Percentiles rank a stretch among this genome's conserved stretches.
These are phyloP conservation scores for Lophura nycthemera DNA, from an alignment of 2,113 vertebrate genomes.

Conservation along the genomic window DNA sequence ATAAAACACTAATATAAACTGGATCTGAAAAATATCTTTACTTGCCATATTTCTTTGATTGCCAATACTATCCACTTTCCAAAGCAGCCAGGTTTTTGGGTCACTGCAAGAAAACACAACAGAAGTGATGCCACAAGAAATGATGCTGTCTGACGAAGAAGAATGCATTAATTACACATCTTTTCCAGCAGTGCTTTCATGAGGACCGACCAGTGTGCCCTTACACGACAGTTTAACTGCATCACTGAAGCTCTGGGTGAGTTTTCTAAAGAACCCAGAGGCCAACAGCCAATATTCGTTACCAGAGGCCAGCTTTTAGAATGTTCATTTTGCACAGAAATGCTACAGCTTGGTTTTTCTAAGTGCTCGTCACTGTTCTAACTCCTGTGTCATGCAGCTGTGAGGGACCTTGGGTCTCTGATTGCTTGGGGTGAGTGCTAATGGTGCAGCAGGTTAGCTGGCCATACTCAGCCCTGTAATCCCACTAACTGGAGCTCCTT, in stretches of 20 bases:
- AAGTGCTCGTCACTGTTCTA: not conserved
- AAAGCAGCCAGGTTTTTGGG: slow-evolving; percentile 57
- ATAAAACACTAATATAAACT: slow-evolving; percentile 12
- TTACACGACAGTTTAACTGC: not conserved
- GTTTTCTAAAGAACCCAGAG: not conserved
- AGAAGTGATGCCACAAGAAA: slow-evolving; percentile 54
- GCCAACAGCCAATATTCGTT: not conserved
- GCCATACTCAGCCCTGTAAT: not conserved
- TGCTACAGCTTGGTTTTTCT: accelerated
- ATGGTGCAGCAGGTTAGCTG: not conserved
- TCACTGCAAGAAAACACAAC: slow-evolving; percentile 60
- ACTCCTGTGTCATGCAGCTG: not conserved
- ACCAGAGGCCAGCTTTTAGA: accelerated
- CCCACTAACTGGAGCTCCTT: not conserved
- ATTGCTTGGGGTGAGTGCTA: not conserved
- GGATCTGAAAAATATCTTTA: slow-evolving; percentile 42
- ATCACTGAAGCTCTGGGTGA: not conserved
- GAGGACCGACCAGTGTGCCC: not conserved
- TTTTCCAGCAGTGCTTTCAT: not conserved
- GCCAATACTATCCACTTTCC: slow-evolving; percentile 57
- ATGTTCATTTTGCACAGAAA: not conserved
- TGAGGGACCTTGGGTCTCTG: not conserved
- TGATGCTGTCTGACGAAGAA: not conserved
- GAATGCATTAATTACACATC: not conserved
- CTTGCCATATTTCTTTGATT: slow-evolving; percentile 60